phyloP scores from a whole-genome alignment of 2,113 vertebrate genomes.

The Archocentrus centrarchus region DNA sequence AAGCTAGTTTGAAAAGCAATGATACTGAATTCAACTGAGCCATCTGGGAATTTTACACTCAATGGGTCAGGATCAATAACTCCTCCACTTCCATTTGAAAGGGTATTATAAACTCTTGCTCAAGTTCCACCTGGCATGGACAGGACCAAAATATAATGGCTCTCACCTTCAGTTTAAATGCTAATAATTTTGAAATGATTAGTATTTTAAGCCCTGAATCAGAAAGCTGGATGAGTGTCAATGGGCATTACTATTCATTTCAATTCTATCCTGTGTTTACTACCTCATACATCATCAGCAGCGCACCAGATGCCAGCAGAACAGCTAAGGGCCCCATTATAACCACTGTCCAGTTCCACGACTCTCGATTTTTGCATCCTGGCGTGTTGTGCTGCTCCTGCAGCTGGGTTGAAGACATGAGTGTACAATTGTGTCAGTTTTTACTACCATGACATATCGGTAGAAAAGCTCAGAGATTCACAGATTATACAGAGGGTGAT shows the following conservation, averaged over 20 bases:
- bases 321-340: too few relatives aligned
- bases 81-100: background rate
- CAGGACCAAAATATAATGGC: background rate
- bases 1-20: too few relatives aligned
- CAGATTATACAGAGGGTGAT: background rate
- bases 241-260: background rate
- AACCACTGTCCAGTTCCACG: background rate
- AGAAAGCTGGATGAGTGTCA: background rate
- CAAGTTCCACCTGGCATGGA: background rate
- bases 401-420: background rate
- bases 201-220: background rate
- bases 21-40: background rate
- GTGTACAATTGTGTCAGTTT: background rate
- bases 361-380: background rate
- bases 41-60: constrained; percentile 3
- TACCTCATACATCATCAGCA: background rate
- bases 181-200: background rate
- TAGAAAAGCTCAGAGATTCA: background rate
- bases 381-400: background rate
- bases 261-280: background rate
- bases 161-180: background rate
- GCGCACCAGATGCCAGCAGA: too few relatives aligned
- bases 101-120: background rate
- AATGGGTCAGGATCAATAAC: background rate
- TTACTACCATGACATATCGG: background rate